These are phyloP conservation scores for Tenualosa ilisha DNA, from an alignment of 2,797 vertebrate genomes.

Conservation along the genomic window DNA sequence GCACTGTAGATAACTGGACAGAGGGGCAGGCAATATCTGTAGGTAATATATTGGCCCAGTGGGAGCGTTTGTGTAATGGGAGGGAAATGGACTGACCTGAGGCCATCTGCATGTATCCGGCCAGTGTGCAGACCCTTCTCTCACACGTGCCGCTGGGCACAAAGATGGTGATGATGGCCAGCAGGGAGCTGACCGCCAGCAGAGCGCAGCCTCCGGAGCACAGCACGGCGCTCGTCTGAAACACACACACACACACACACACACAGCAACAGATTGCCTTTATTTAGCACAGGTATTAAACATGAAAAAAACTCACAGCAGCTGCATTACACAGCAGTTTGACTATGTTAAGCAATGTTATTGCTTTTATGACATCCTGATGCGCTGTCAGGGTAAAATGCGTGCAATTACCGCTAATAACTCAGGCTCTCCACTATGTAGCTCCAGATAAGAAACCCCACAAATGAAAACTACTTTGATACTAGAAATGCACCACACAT, in stretches of 20 bases:
- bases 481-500: not conserved
- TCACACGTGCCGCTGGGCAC: conserved; percentile 88
- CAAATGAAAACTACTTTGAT: not conserved
- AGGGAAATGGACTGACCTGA: conserved; percentile 74
- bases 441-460: not conserved
- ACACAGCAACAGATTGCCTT: not conserved
- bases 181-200: conserved; percentile 86
- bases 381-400: not conserved
- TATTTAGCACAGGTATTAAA: conserved; percentile 4
- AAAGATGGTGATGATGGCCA: conserved; percentile 89
- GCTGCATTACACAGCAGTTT: not conserved
- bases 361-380: not conserved
- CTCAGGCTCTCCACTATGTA: not conserved
- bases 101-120: conserved; percentile 93
- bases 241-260: conserved; percentile 41
- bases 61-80: conserved; percentile 30
- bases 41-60: conserved; percentile 9
- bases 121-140: conserved; percentile 86
- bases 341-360: not conserved
- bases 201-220: conserved; percentile 88
- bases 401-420: not conserved
- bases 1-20: not conserved
- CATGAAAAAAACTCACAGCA: not conserved
- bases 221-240: conserved; percentile 89
- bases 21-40: not conserved